Evolutionary conservation across 1,140 invertebrate species (phyloP).

Genomic region (Panulirus ornatus): DNA sequence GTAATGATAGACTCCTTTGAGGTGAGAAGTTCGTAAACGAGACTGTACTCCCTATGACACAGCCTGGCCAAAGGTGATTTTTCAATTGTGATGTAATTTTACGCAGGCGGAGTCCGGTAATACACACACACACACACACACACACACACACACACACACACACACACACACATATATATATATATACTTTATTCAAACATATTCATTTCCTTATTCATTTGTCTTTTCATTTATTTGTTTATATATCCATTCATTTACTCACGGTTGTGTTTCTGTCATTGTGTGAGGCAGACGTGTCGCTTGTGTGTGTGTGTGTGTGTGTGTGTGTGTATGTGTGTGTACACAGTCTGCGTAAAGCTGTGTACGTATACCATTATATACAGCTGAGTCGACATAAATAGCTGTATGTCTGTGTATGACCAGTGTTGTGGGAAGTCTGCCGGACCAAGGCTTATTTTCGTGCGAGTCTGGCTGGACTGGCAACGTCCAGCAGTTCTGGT

Average conservation of each 20-base stretch:
- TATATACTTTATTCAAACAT: no score
- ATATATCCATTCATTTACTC: no score
- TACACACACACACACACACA: no score
- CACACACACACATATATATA: not conserved
- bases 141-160: not conserved
- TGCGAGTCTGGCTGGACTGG: not conserved
- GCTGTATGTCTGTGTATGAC: conserved; percentile 11
- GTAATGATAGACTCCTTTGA: no score
- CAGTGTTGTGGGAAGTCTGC: not conserved
- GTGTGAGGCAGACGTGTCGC: not conserved
- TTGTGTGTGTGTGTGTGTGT: no score
- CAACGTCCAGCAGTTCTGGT: not conserved
- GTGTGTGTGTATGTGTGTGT: not conserved
- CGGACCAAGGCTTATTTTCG: not conserved
- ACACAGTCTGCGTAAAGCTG: not conserved
- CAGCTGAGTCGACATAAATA: conserved; percentile 17
- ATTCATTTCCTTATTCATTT: no score
- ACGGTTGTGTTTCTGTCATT: not conserved
- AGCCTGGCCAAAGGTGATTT: no score
- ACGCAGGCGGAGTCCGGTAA: no score
- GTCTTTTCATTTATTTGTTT: no score
- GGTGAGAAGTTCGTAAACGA: no score
- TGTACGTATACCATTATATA: conserved; percentile 7
- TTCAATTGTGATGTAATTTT: no score
- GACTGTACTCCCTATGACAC: no score